Evolutionary conservation across 2,888 invertebrate genomes (phyloP), one percentile per base, ranked within the genome.

Genomic region (Bellardia pandia): DNA sequence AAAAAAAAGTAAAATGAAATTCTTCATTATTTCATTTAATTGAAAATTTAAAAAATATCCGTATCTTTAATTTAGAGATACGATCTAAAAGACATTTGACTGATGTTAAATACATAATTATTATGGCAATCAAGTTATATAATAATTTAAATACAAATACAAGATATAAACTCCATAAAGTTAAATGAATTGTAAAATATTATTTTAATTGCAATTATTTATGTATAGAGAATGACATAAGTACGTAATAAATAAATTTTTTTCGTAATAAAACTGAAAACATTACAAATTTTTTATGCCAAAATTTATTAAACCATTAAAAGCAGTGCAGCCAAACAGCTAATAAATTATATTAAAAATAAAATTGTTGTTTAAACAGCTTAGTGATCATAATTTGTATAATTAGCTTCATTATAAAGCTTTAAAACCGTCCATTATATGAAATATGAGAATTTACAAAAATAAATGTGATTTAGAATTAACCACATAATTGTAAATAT

Each of bases 341-440:
- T 71, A 33, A 76, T 74, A 76, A 64, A 64, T 40, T 11, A 76
- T 40, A 56, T 71, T 30, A 30, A 8, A 62, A 42, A 60, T 23
- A 40, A 64, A 76, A 40, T 37, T 23, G 51, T 1, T 51, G 51
- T 64, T 51, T 23, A 76, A 64, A 40, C 7, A 40, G 40, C 51
- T 64, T 7, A 66, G 5, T 23, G 53, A 56, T 9, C 6, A 33
- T 66, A 66, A 56, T 53, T 77, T 71, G 11, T 16, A 9, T 45
- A 45, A 72, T 23, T 56, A 72, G 13, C n/a, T 2, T 53, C 53
- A 80, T 80, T 80, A 80, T 64, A 64, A 72, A 80, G 14, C 51
- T 56, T 80, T 64, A 42, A 45, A 42, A 56, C n/a, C 13, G 11
- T 33, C 5, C 6, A 23, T 60, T 40, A 42, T 66, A 66, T 80